Evolutionary conservation across 2,797 vertebrate species (phyloP), one percentile per base, ranked within the genome.

Genomic region (Chanos chanos): DNA sequence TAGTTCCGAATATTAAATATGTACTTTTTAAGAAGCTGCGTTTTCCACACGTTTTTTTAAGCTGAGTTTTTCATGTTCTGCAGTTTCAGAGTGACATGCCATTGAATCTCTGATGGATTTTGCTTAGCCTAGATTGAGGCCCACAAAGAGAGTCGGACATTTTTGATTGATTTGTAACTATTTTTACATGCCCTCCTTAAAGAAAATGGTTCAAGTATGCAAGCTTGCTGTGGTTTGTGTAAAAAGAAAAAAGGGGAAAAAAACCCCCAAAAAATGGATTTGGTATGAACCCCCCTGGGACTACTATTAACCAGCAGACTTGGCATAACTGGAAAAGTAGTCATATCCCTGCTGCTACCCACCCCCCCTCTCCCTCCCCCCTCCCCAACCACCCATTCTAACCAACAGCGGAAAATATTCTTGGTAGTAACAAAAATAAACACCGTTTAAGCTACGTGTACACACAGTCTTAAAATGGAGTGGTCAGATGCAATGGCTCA

Each of bases 121-220:
- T n/a, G 30, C 60, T n/a, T 84, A 87, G 82, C 83, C 84, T 81
- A 85, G 86, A 90, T 87, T 64, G 75, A 87, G 82, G 85, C 74
- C 76, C 79, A 78, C 59, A 62, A 71, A 77, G 73, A 77, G 77
- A 66, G 22, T 37, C 71, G 77, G 85, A 78, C 77, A 82, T 84
- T 87, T 83, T 68, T 79, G 85, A 88, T 87, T 89, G 89, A 88
- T 89, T 84, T 78, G 75, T 63, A 74, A 72, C 86, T 91, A 91
- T 91, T 91, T 91, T 89, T 90, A 87, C 73, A 36, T 52, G 86
- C 81, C 87, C 89, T 88, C 90, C 82, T 90, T 90, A 19, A 68
- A 66, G 44, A 70, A 83, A 85, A 83, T 79, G 76, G 81, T 79
- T 78, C 83, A 73, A 79, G 81, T 68, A 59, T 64, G 67, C 54